A percentile compares a stretch with the other conserved stretches of the same genome.
Conservation (phyloP, 2,888 invertebrate genomes). For the Parnassius glacialis region DNA sequence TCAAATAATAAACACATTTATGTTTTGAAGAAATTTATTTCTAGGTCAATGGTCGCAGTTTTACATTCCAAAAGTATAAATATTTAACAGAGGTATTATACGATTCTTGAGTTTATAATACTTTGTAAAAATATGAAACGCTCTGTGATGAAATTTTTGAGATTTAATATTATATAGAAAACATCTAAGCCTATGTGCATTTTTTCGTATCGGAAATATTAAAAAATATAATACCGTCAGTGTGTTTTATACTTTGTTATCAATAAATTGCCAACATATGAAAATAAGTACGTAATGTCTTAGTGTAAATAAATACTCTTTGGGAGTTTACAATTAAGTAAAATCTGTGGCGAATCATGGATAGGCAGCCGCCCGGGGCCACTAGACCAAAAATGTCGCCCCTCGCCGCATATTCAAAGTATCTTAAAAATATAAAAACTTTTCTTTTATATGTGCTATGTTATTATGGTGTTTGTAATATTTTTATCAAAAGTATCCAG, state of each 20-base stretch:
- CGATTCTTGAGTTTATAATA: constrained; percentile 30
- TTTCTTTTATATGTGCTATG: no score
- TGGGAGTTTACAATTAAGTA: constrained; percentile 4
- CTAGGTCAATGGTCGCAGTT: constrained; percentile 29
- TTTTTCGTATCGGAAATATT: constrained; percentile 5
- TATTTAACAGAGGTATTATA: constrained; percentile 40
- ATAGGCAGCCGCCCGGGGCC: no score
- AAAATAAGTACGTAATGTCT: constrained; percentile 13
- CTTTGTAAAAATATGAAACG: constrained; percentile 28
- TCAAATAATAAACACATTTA: neutral
- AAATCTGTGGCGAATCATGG: no score
- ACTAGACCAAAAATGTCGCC: no score
- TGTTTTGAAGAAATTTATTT: constrained; percentile 24
- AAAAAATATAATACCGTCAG: neutral
- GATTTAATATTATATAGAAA: constrained; percentile 20
- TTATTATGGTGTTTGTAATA: no score
- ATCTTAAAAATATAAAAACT: no score
- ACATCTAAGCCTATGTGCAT: constrained; percentile 12
- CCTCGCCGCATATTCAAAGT: no score
- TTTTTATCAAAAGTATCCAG: no score
- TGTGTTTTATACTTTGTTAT: no score
- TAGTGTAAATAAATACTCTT: constrained; percentile 15
- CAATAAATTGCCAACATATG: no score
- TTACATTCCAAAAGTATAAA: constrained; percentile 32
- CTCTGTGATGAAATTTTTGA: constrained; percentile 24